Evolutionary conservation across 2,113 vertebrate genomes (phyloP).

Genomic region (Clarias magur): DNA sequence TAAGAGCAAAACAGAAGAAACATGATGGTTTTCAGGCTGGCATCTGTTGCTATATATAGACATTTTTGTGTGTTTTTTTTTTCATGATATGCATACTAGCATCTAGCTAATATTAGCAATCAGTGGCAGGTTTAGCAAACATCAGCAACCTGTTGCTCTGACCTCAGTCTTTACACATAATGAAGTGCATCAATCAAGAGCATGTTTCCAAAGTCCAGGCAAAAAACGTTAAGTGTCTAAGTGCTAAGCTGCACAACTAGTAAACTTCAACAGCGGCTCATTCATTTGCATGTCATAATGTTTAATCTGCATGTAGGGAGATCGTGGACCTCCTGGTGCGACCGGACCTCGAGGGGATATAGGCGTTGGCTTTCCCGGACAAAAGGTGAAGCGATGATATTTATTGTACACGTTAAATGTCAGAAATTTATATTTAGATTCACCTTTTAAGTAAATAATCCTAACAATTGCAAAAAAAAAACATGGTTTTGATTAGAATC

Average conservation of each 20-base stretch:
- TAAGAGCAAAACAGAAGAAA: neutral
- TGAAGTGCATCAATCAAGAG: neutral
- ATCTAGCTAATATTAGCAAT: neutral
- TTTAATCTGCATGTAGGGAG: conserved; percentile 60
- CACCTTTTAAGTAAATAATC: neutral
- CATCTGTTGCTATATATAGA: neutral
- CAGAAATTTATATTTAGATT: neutral
- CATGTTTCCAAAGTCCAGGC: neutral
- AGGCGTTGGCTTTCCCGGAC: conserved; percentile 82
- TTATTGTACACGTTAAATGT: neutral
- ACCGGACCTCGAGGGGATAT: conserved; percentile 75
- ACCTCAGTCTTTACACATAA: neutral
- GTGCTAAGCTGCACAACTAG: neutral
- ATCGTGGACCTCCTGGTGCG: conserved; percentile 74
- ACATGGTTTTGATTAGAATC: neutral
- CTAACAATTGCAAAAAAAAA: neutral
- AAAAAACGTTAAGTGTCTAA: neutral
- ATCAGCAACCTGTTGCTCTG: neutral
- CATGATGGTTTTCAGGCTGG: neutral
- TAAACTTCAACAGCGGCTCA: no score
- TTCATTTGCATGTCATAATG: neutral
- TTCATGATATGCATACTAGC: neutral
- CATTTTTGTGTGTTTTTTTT: neutral
- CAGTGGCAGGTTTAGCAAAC: neutral
- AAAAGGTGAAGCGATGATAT: conserved; percentile 73